A percentile compares a stretch with the other conserved stretches of the same genome.
These are phyloP conservation scores for Ianthella basta DNA, from an alignment of 37 sponge, comb jelly and placozoan genomes.

Conservation along the genomic window DNA sequence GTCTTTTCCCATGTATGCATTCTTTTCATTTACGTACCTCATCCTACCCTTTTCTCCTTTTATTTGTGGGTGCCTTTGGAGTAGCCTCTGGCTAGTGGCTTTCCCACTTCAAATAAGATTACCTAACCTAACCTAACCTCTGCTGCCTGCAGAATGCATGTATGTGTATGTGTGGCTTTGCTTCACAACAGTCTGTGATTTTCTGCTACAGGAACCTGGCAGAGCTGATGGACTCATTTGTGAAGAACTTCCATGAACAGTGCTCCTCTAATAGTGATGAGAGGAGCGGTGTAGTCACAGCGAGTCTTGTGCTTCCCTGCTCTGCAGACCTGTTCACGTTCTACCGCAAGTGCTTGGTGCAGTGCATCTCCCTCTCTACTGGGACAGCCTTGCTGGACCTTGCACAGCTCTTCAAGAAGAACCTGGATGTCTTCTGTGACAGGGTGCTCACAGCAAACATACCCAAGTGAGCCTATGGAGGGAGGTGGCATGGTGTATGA, in stretches of 20 bases:
- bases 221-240: slow-evolving; percentile 85
- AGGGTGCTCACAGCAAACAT: slow-evolving; percentile 69
- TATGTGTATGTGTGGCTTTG: too few species aligned
- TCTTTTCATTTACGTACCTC: too few species aligned
- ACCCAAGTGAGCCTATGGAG: slow-evolving; percentile 76
- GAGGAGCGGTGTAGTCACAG: slow-evolving; percentile 48
- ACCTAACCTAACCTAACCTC: too few species aligned
- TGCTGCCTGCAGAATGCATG: too few species aligned
- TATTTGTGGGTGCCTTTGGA: too few species aligned
- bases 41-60: too few species aligned
- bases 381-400: slow-evolving; percentile 88
- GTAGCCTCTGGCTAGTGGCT: too few species aligned
- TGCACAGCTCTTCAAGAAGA: slow-evolving; percentile 87
- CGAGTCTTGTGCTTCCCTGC: slow-evolving; percentile 74
- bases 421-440: slow-evolving; percentile 79
- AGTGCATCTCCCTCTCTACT: slow-evolving; percentile 93
- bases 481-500: neutral
- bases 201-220: slow-evolving; percentile 59
- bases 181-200: neutral
- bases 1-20: too few species aligned
- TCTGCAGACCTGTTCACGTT: slow-evolving; percentile 97
- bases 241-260: slow-evolving; percentile 61
- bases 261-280: slow-evolving; percentile 1
- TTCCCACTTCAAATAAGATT: too few species aligned
- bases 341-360: slow-evolving; percentile 99